Conservation (phyloP, 2,888 invertebrate genomes). For the Synanthedon andrenaeformis region DNA sequence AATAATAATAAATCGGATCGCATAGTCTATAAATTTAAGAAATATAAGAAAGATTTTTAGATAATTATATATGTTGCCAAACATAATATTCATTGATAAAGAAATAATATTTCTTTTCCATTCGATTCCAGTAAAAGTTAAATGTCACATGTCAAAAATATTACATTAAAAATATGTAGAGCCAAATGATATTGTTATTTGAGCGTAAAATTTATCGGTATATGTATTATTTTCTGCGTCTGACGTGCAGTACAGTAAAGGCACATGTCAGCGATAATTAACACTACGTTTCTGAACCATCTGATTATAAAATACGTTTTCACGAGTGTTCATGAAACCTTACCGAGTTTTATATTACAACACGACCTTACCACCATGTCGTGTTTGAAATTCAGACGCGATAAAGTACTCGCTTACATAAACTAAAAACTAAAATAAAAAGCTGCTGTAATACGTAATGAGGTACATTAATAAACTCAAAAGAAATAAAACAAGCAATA, state of each 20-base stretch:
- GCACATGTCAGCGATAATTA: constrained; percentile 18
- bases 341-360: not conserved
- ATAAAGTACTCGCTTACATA: not conserved
- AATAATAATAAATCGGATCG: too few species aligned
- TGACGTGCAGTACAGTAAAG: not conserved
- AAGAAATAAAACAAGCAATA: not conserved
- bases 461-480: not conserved
- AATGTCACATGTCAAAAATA: too few species aligned
- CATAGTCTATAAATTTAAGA: too few species aligned
- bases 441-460: not conserved
- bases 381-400: not conserved
- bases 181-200: not conserved
- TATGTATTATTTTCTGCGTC: not conserved
- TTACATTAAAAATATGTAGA: too few species aligned
- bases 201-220: not conserved
- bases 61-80: too few species aligned
- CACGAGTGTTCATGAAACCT: not conserved
- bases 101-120: too few species aligned
- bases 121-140: too few species aligned
- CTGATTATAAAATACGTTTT: constrained; percentile 14
- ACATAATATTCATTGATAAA: too few species aligned
- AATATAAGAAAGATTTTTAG: too few species aligned
- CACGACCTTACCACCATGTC: too few species aligned
- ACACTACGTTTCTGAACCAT: constrained; percentile 24
- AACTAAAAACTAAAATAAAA: not conserved